Evolutionary conservation across 2,113 vertebrate genomes (phyloP).

Genomic region (Anguilla japonica): DNA sequence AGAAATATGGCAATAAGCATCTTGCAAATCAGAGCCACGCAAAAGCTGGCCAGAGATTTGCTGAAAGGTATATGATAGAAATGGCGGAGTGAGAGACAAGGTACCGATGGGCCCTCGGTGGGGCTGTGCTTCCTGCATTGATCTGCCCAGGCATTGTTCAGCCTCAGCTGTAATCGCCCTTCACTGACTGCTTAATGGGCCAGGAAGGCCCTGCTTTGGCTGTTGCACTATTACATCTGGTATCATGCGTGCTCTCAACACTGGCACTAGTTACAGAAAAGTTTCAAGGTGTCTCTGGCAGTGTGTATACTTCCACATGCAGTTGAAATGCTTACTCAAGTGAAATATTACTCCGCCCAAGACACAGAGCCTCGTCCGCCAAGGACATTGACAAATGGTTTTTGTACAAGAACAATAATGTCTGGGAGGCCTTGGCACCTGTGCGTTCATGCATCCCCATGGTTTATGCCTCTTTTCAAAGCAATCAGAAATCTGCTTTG

Average conservation of each 20-base stretch:
- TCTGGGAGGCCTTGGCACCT: neutral
- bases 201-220: neutral
- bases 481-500: too few species aligned
- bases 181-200: neutral
- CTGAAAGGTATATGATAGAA: neutral
- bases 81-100: neutral
- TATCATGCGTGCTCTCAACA: neutral
- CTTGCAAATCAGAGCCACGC: slow-evolving; percentile 36
- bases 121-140: neutral
- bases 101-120: neutral
- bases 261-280: neutral
- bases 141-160: neutral
- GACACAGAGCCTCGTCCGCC: too few species aligned
- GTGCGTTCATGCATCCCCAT: neutral
- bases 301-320: neutral
- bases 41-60: neutral
- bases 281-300: neutral
- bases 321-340: neutral
- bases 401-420: too few species aligned
- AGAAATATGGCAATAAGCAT: slow-evolving; percentile 29
- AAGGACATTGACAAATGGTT: too few species aligned
- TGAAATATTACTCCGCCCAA: too few species aligned
- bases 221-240: neutral
- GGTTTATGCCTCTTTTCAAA: neutral
- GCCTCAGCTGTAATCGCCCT: neutral